Percentiles rank a stretch among this genome's conserved stretches.
Conservation (phyloP, 1,140 invertebrate genomes). For the Eumaeus atala region DNA sequence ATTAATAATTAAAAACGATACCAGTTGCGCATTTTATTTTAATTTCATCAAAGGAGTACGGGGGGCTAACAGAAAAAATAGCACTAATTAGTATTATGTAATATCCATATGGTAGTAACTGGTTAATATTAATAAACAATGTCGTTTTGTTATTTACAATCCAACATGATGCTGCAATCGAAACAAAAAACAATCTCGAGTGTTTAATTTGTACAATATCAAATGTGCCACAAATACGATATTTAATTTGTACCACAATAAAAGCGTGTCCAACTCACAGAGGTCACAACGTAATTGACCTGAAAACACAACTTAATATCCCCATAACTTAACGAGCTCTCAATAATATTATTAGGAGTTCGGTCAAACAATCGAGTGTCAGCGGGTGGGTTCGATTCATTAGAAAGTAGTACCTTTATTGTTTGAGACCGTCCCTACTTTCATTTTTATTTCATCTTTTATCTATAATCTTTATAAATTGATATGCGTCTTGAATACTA, state of each 20-base stretch:
- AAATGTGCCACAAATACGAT: not conserved
- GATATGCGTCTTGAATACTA: not conserved
- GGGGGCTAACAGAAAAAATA: too few relatives aligned
- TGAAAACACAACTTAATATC: constrained; percentile 8
- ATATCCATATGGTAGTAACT: too few relatives aligned
- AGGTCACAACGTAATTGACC: constrained; percentile 10
- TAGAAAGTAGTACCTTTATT: constrained; percentile 6
- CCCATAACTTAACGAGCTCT: constrained; percentile 5
- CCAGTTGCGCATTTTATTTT: too few relatives aligned
- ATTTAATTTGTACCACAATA: constrained; percentile 1
- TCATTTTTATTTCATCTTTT: constrained; percentile 8
- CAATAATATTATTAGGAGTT: not conserved
- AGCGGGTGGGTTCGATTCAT: not conserved
- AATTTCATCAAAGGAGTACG: too few relatives aligned
- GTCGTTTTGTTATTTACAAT: too few relatives aligned
- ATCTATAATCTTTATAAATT: constrained; percentile 8
- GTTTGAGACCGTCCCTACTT: not conserved
- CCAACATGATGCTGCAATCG: not conserved
- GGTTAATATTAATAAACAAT: too few relatives aligned
- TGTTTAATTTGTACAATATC: not conserved
- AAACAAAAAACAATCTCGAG: not conserved
- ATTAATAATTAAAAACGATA: too few relatives aligned
- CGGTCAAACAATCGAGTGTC: not conserved
- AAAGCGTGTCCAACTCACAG: constrained; percentile 3
- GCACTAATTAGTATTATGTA: too few relatives aligned